Base-by-base conservation (phyloP, 1,140 invertebrate species). In the Eriocheir sinensis region DNA sequence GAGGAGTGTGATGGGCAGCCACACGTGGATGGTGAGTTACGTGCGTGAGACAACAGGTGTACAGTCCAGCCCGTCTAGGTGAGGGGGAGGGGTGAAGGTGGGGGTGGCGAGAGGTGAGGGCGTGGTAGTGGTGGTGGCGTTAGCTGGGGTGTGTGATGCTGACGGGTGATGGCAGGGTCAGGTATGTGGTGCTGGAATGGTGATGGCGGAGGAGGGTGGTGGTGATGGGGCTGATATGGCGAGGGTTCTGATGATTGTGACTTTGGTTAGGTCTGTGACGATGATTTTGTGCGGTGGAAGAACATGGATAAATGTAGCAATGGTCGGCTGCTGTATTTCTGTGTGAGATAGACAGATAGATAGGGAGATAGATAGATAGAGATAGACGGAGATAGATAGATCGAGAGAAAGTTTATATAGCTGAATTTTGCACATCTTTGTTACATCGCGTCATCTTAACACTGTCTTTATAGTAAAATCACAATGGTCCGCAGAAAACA, bases 401-500 rank as follows among this genome's bases (percentile, higher is more conserved):
- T n/a, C 32, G 83, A 86, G 83, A 86, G 83, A 72, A 72, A 27
- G 60, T 72, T n/a, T 72, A 72, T n/a, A n/a, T n/a, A 72, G n/a
- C 60, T 72, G 60, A 72, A 90, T 90, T 36, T 90, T 90, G 48
- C 89, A 72, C 89, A 90, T 34, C 30, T 72, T 72, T 72, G 60
- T 72, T 72, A 72, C 60, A 72, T n/a, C n/a, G 60, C 21, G 88
- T 88, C 36, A 72, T 90, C 60, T 32, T 72, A 72, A 90, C 89
- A 90, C 89, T 90, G 89, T 60, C 36, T 48, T 72, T 72, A 90
- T 90, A 90, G 60, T 48, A 90, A 90, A 90, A 90, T 72, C 41
- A 17, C 36, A 38, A 90, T 90, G 53, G 30, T 38, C 17, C 60
- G 72, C 72, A 90, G 48, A 90, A 90, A 90, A 90, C 34, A 44